A percentile compares a stretch with the other conserved stretches of the same genome.
Conservation (phyloP, 1,140 invertebrate species). For the Marisa cornuarietis region DNA sequence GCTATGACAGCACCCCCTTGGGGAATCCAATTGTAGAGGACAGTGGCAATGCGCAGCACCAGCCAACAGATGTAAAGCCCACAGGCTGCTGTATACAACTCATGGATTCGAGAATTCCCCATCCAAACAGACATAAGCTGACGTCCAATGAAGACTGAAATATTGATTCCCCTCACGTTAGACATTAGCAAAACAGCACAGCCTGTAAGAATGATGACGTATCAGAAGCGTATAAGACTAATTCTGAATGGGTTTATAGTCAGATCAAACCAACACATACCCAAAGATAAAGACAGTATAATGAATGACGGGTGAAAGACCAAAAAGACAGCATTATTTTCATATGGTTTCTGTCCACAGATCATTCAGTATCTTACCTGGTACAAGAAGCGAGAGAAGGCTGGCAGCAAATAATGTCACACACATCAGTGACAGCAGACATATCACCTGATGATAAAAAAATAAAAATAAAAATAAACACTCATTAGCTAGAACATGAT, state of each 20-base stretch:
- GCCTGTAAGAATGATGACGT: not conserved
- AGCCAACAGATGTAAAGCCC: slow-evolving; percentile 96
- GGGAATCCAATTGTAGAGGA: slow-evolving; percentile 87
- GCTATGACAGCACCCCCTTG: slow-evolving; percentile 83
- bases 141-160: slow-evolving; percentile 82
- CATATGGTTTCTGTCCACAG: too few species aligned
- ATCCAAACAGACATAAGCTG: slow-evolving; percentile 86
- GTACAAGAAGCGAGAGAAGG: slow-evolving; percentile 84
- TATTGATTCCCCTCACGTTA: not conserved
- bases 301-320: too few species aligned
- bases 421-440: slow-evolving; percentile 83
- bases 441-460: slow-evolving; percentile 68
- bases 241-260: too few species aligned
- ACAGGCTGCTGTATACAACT: slow-evolving; percentile 93
- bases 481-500: too few species aligned
- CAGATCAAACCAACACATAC: too few species aligned
- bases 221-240: too few species aligned
- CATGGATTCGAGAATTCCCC: slow-evolving; percentile 79
- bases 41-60: slow-evolving; percentile 77
- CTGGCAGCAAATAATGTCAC: slow-evolving; percentile 85
- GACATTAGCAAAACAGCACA: not conserved
- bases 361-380: slow-evolving; percentile 67
- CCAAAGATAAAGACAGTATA: too few species aligned
- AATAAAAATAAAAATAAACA: slow-evolving; percentile 15
- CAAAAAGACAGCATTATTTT: too few species aligned